A percentile compares a stretch with the other conserved stretches of the same genome.
These are phyloP conservation scores for Itoplectis maculator DNA, from an alignment of 2,888 invertebrate species.

Conservation along the genomic window DNA sequence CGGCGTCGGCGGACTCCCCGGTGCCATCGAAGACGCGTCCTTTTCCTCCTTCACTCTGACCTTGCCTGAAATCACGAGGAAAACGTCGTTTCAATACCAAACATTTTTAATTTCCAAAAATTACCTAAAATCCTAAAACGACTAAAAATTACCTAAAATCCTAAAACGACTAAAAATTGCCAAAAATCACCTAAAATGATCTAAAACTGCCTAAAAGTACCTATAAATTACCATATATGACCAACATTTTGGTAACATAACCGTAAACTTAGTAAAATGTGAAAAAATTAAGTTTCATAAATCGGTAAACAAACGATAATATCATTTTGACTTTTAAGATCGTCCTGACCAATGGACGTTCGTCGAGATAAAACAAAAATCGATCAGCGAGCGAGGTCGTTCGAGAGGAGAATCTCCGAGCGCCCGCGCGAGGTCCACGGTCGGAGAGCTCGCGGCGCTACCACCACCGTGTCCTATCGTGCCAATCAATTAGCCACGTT, in stretches of 20 bases:
- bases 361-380: constrained; percentile 64
- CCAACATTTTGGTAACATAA: too few relatives aligned
- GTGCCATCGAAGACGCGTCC: constrained; percentile 82
- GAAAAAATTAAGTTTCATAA: constrained; percentile 2
- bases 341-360: constrained; percentile 55
- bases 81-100: background rate
- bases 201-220: too few relatives aligned
- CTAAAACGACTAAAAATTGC: too few relatives aligned
- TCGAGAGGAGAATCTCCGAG: constrained; percentile 6
- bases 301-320: constrained; percentile 44
- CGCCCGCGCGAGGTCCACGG: constrained; percentile 39
- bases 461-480: constrained; percentile 62
- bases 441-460: constrained; percentile 33
- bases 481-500: constrained; percentile 68
- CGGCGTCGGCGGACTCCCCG: constrained; percentile 83
- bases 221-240: too few relatives aligned
- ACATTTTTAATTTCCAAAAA: background rate
- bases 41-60: constrained; percentile 82
- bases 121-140: background rate
- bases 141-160: background rate
- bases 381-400: constrained; percentile 63
- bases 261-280: background rate
- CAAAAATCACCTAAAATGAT: background rate
- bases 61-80: constrained; percentile 76
- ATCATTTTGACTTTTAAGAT: constrained; percentile 48